Percentiles rank a stretch among this genome's conserved stretches.
Evolutionary conservation across 2,113 vertebrate species (phyloP).

Genomic region (Elachura formosa): DNA sequence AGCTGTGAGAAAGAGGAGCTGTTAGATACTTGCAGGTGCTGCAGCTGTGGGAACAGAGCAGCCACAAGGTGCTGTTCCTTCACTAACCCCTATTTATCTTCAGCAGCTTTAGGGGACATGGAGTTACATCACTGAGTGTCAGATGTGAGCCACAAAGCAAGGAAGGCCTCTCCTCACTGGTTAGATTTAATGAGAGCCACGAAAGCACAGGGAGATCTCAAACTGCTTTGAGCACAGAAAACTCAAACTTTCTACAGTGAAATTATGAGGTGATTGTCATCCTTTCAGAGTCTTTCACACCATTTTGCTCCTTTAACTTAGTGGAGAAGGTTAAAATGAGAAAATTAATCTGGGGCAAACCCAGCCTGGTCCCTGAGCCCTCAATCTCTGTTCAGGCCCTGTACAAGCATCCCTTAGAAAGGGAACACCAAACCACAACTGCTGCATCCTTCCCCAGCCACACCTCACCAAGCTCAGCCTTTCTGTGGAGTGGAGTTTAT

Average conservation of each 20-base stretch:
- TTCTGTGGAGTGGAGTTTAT: constrained; percentile 68
- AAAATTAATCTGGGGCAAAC: neutral
- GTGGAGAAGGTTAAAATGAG: neutral
- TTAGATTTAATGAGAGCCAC: neutral
- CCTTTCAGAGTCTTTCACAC: neutral
- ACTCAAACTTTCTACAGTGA: neutral
- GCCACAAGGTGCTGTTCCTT: neutral
- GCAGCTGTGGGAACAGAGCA: neutral
- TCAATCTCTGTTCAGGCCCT: neutral
- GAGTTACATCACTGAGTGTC: neutral
- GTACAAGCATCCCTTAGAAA: neutral
- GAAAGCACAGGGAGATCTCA: neutral
- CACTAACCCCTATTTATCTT: neutral
- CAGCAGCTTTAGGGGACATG: accelerated
- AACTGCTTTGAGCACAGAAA: neutral
- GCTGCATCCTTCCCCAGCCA: neutral
- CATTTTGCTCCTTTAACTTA: neutral
- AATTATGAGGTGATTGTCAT: neutral
- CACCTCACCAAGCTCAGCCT: neutral
- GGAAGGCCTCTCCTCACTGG: neutral
- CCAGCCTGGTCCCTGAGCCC: neutral
- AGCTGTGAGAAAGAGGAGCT: neutral
- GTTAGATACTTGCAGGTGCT: neutral
- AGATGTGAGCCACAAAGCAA: neutral
- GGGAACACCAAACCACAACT: neutral